Conservation (phyloP, 2,113 vertebrate genomes). For the Bufo bufo region DNA sequence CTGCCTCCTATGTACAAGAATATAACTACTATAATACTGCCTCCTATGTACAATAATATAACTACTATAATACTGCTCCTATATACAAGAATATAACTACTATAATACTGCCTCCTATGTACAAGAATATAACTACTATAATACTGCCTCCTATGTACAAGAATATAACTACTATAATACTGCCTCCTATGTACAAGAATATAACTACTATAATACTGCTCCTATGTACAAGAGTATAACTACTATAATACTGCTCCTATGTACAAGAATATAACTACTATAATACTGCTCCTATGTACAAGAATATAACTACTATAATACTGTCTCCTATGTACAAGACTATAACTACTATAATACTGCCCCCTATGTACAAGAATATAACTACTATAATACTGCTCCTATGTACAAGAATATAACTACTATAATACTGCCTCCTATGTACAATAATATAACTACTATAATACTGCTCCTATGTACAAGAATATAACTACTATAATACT, state of each 20-base stretch:
- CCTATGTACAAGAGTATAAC: too few species aligned
- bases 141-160: neutral
- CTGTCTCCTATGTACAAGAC: neutral
- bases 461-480: neutral
- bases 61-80: neutral
- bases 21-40: too few species aligned
- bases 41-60: too few species aligned
- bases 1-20: too few species aligned
- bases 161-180: slow-evolving; percentile 5
- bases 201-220: neutral
- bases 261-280: neutral
- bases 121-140: too few species aligned
- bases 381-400: neutral
- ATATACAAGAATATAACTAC: neutral
- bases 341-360: neutral
- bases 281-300: neutral
- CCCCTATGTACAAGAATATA: neutral
- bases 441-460: neutral
- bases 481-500: slow-evolving; percentile 5
- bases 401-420: neutral
- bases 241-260: too few species aligned
- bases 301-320: slow-evolving; percentile 3
- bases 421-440: neutral
- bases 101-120: neutral
- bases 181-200: neutral